These are phyloP conservation scores for Leuciscus waleckii DNA, from an alignment of 2,797 vertebrate species.

Conservation along the genomic window DNA sequence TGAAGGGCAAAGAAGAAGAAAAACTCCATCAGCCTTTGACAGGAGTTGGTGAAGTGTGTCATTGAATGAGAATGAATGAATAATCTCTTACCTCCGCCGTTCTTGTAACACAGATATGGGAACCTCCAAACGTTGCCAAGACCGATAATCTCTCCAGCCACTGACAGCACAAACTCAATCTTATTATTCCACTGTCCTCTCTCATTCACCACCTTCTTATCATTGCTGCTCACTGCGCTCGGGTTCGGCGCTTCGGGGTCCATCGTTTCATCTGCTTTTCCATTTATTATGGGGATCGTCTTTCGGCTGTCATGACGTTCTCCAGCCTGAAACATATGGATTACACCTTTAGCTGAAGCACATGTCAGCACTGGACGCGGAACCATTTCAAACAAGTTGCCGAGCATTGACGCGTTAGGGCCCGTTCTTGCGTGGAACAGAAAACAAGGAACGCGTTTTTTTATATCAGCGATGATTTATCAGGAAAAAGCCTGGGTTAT, in stretches of 20 bases:
- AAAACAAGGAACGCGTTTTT: not conserved
- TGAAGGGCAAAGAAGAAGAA: not conserved
- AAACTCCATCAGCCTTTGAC: not conserved
- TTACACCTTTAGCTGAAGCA: conserved; percentile 37
- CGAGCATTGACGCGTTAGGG: too few species aligned
- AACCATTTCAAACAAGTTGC: not conserved
- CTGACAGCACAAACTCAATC: conserved; percentile 96
- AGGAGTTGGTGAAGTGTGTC: not conserved
- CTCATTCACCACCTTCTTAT: conserved; percentile 88
- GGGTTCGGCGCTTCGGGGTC: conserved; percentile 86
- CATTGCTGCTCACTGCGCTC: conserved; percentile 80
- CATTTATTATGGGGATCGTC: conserved; percentile 92
- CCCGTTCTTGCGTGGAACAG: not conserved
- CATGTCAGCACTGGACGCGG: conserved; percentile 16
- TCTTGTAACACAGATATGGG: conserved; percentile 99
- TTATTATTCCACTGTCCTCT: conserved; percentile 99
- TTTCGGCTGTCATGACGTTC: conserved; percentile 97
- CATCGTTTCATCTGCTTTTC: conserved; percentile 90
- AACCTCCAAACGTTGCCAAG: conserved; percentile 98
- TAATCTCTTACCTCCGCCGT: conserved; percentile 94
- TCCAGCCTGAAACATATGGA: conserved; percentile 74
- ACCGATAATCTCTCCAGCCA: conserved; percentile 98
- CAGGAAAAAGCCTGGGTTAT: not conserved
- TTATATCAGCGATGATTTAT: not conserved
- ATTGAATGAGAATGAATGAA: not conserved